A percentile compares a stretch with the other conserved stretches of the same genome.
These are phyloP conservation scores for Iselma pallidipennis DNA, from an alignment of 2,888 invertebrate species.

Conservation along the genomic window DNA sequence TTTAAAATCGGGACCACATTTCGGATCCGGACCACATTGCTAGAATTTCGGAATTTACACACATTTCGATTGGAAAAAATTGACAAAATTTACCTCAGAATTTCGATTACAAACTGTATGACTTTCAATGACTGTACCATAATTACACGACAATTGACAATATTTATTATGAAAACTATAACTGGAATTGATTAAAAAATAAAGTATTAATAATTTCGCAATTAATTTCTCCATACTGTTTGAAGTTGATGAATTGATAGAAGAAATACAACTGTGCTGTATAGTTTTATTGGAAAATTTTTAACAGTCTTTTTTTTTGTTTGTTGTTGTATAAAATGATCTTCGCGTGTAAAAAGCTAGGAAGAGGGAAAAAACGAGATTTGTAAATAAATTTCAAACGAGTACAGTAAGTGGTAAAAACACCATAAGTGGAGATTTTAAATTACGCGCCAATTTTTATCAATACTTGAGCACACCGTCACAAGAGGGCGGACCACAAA, in stretches of 20 bases:
- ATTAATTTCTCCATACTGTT: neutral
- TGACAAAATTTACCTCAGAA: conserved; percentile 26
- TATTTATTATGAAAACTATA: conserved; percentile 32
- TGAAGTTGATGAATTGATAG: neutral
- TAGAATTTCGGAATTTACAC: conserved; percentile 25
- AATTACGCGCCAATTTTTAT: neutral
- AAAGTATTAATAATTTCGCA: neutral
- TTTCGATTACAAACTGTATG: conserved; percentile 40
- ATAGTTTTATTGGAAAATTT: neutral
- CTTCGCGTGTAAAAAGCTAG: neutral
- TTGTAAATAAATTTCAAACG: neutral
- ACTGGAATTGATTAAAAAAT: conserved; percentile 8
- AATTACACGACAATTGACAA: conserved; percentile 39
- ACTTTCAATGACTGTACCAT: conserved; percentile 27
- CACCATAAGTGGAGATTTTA: neutral
- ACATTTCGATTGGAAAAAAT: conserved; percentile 1
- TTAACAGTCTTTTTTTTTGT: neutral
- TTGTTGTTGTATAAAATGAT: neutral
- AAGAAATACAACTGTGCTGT: neutral
- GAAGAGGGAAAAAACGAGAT: neutral
- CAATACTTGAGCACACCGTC: neutral
- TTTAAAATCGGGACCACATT: conserved; percentile 48
- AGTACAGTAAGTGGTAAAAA: neutral
- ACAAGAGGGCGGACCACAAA: neutral
- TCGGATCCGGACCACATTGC: conserved; percentile 47